These are phyloP conservation scores for Atherix ibis DNA, from an alignment of 2,888 invertebrate genomes.

Conservation along the genomic window DNA sequence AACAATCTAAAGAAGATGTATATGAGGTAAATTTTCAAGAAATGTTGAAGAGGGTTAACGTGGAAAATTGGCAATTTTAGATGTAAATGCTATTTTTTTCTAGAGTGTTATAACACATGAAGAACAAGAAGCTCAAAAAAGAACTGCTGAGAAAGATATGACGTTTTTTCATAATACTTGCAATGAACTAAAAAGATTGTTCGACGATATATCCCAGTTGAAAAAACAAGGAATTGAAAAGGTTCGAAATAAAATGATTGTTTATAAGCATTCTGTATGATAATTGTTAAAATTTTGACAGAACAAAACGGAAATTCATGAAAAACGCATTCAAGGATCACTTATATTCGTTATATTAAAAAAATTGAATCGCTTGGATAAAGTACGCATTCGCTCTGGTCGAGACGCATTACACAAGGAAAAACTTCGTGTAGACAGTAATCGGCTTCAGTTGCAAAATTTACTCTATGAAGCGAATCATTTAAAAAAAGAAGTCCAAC, in stretches of 20 bases:
- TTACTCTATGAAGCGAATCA: slow-evolving; percentile 87
- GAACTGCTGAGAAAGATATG: slow-evolving; percentile 10
- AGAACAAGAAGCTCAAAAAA: slow-evolving; percentile 10
- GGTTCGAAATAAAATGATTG: slow-evolving; percentile 30
- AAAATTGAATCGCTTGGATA: slow-evolving; percentile 79
- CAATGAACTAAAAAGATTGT: slow-evolving; percentile 48
- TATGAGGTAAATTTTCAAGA: slow-evolving; percentile 8
- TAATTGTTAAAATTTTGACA: slow-evolving; percentile 1
- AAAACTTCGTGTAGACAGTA: slow-evolving; percentile 78
- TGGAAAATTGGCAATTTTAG: neutral
- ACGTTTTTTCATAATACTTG: slow-evolving; percentile 29
- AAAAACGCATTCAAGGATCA: slow-evolving; percentile 55
- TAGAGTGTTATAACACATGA: slow-evolving; percentile 11
- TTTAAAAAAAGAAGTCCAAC: slow-evolving; percentile 84
- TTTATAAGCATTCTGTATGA: too few relatives aligned
- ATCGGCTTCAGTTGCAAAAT: slow-evolving; percentile 82
- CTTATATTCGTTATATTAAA: slow-evolving; percentile 68
- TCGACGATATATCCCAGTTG: slow-evolving; percentile 50
- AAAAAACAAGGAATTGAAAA: slow-evolving; percentile 42
- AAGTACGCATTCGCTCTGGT: slow-evolving; percentile 68
- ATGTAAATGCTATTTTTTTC: slow-evolving; percentile 1
- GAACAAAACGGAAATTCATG: slow-evolving; percentile 36
- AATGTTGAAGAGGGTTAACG: neutral
- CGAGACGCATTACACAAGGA: slow-evolving; percentile 68
- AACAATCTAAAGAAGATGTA: slow-evolving; percentile 10